Evolutionary conservation across 1,140 invertebrate genomes (phyloP), one percentile per base, ranked within the genome.

Genomic region (Solenopsis invicta): DNA sequence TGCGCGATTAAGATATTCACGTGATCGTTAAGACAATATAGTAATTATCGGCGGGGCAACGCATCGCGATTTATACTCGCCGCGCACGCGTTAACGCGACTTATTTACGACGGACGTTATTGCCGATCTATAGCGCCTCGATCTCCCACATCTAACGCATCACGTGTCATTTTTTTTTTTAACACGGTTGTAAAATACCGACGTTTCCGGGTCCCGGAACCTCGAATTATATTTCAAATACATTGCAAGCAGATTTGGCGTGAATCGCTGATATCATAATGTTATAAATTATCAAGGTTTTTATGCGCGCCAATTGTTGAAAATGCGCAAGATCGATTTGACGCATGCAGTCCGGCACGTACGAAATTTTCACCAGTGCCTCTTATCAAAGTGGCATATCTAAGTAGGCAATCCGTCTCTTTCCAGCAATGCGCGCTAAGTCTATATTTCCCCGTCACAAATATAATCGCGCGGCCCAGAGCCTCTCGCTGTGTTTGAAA

Each of bases 321-420:
- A 64, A 66, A 52, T 78, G 54, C 54, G 29, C 61, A 61, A 37
- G 48, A 24, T 21, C n/a, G 76, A 50, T 52, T 52, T 52, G 76
- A 80, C 29, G 61, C 76, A 21, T 66, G 45, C 61, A 21, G 45
- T 37, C 76, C 61, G 61, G 67, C 76, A 52, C 48, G 45, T 80
- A 52, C 61, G 67, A 80, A 80, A 80, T 80, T 80, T 80, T 80
- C 61, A 80, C 62, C 76, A 4, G 76, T 61, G 24, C 2, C 12
- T 80, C 45, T 80, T 80, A 67, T 80, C 76, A 9, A 13, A 24
- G 13, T 34, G 45, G 76, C 76, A 80, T 67, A 80, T 80, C 76
- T 80, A 52, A 80, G 52, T 67, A 67, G 62, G 76, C 61, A 67
- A 80, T 80, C 45, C 76, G 76, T 80, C 76, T 52, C 76, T 50